Evolutionary conservation across 2,113 vertebrate genomes (phyloP).

Genomic region (Eublepharis macularius): DNA sequence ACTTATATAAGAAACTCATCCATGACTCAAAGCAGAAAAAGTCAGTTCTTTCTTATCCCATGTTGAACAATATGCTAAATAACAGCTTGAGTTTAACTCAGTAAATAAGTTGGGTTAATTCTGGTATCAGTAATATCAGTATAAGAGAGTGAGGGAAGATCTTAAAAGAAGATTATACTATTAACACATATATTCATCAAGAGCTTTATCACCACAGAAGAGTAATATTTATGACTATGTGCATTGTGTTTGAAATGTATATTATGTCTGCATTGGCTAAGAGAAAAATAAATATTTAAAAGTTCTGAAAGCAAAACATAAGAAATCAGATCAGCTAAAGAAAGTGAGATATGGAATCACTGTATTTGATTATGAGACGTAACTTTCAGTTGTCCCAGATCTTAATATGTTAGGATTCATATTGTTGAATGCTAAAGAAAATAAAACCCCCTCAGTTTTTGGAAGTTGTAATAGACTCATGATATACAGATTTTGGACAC

Average conservation of each 20-base stretch:
- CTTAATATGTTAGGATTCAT: too few species aligned
- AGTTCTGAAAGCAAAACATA: too few species aligned
- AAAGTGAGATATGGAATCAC: too few species aligned
- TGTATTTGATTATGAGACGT: too few species aligned
- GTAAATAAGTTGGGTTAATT: not conserved
- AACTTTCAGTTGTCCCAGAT: too few species aligned
- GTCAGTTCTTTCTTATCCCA: not conserved
- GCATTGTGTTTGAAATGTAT: not conserved
- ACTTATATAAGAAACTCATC: not conserved
- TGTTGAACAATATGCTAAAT: conserved; percentile 9
- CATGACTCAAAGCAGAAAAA: not conserved
- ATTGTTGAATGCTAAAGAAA: too few species aligned
- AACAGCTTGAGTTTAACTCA: not conserved
- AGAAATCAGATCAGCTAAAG: too few species aligned
- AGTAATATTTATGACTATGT: not conserved
- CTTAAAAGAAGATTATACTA: not conserved
- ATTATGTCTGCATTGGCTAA: not conserved
- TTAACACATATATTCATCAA: not conserved
- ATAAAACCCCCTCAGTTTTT: too few species aligned
- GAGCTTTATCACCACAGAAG: conserved; percentile 18
- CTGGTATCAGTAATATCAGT: conserved; percentile 10
- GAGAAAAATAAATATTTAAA: too few species aligned
- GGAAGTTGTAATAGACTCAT: too few species aligned
- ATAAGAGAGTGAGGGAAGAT: not conserved
- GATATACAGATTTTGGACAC: too few species aligned